These are phyloP conservation scores for Coelopa pilipes DNA, from an alignment of 2,888 invertebrate species.

Conservation along the genomic window DNA sequence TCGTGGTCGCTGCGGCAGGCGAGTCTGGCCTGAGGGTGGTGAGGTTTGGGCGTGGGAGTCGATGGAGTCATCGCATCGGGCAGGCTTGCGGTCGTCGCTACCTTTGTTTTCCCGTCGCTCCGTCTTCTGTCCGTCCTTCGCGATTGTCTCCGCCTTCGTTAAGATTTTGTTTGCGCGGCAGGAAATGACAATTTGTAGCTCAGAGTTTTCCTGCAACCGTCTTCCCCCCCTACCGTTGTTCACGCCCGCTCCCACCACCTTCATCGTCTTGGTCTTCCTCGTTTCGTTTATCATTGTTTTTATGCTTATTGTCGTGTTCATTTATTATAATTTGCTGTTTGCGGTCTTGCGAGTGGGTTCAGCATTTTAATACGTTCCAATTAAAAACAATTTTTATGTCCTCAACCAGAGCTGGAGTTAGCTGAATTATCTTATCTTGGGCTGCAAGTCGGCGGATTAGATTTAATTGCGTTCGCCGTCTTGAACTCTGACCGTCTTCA, in stretches of 20 bases:
- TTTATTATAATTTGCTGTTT: background rate
- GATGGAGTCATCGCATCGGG: slow-evolving; percentile 5
- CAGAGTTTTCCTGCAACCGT: slow-evolving; percentile 39
- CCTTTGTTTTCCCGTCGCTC: no score
- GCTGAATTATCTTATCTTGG: background rate
- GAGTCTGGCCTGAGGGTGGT: background rate
- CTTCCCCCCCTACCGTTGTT: no score
- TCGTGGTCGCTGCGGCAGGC: slow-evolving; percentile 25
- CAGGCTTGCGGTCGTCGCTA: slow-evolving; percentile 15
- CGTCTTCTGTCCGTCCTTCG: background rate
- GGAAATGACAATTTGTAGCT: slow-evolving; percentile 59
- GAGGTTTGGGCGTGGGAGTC: background rate
- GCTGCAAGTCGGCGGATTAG: slow-evolving; percentile 1
- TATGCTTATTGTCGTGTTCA: background rate
- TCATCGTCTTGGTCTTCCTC: background rate
- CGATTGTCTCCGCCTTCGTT: background rate
- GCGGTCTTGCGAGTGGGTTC: slow-evolving; percentile 8
- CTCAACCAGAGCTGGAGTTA: background rate
- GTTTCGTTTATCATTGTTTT: background rate
- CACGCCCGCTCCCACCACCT: no score
- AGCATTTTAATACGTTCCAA: slow-evolving; percentile 14
- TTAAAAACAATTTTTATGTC: slow-evolving; percentile 6
- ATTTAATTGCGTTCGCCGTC: background rate
- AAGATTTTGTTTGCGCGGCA: slow-evolving; percentile 41
- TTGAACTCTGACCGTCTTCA: background rate